Percentiles rank a stretch among this genome's conserved stretches.
phyloP scores from a whole-genome alignment of 2,113 vertebrate species.

The Phaethornis superciliosus region DNA sequence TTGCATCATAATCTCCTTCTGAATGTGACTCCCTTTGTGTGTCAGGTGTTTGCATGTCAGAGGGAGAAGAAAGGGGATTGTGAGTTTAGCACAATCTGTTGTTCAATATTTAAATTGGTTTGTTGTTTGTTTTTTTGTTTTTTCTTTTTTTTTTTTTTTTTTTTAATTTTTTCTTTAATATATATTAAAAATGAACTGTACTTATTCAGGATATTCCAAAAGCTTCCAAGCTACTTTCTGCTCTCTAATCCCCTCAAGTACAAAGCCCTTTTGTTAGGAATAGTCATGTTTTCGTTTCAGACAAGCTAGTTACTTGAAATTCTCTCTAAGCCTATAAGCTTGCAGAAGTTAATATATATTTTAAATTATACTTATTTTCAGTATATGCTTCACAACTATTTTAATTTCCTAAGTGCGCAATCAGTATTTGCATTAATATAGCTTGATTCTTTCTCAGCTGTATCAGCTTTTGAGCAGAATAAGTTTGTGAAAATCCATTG shows the following conservation, averaged over 20 bases:
- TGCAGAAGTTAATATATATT: conserved; percentile 21
- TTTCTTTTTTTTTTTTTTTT: background rate
- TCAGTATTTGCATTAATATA: conserved; percentile 38
- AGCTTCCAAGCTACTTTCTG: conserved; percentile 23
- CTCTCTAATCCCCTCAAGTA: conserved; percentile 30
- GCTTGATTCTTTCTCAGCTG: conserved; percentile 9
- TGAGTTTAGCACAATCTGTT: conserved; percentile 46
- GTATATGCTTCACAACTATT: background rate
- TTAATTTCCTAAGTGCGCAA: conserved; percentile 44
- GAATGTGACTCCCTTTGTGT: conserved; percentile 68
- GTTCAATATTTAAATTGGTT: background rate
- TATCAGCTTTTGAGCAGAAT: background rate
- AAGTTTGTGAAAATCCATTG: conserved; percentile 17
- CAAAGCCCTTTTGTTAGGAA: conserved; percentile 16
- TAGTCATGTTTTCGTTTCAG: conserved; percentile 29
- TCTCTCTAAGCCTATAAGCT: conserved; percentile 13
- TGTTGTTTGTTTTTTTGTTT: background rate
- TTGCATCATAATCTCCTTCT: conserved; percentile 77
- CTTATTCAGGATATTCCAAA: conserved; percentile 21
- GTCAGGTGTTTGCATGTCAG: conserved; percentile 62
- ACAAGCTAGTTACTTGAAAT: conserved; percentile 49
- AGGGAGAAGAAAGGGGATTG: conserved; percentile 38
- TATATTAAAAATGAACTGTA: conserved; percentile 4
- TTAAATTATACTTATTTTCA: conserved; percentile 25
- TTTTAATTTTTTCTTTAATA: background rate